Conservation (phyloP, 1,140 invertebrate genomes). For the Drosophila paulistorum region DNA sequence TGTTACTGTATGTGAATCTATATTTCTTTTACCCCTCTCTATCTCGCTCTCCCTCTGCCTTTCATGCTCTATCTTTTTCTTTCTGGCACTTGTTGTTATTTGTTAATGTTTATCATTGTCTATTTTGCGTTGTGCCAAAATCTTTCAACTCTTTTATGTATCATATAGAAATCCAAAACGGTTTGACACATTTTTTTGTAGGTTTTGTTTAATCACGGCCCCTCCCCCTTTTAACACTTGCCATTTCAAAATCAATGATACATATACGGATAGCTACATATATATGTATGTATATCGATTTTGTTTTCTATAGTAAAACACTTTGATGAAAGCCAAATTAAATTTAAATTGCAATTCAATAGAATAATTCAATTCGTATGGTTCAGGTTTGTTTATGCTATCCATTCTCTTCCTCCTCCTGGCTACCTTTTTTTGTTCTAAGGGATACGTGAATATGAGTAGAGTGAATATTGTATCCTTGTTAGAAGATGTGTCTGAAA, state of each 20-base stretch:
- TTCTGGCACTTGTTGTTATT: conserved; percentile 38
- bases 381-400: background rate
- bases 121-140: conserved; percentile 69
- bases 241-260: background rate
- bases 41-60: background rate
- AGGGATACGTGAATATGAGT: too few relatives aligned
- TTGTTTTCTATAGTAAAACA: background rate
- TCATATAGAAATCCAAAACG: conserved; percentile 72
- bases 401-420: too few relatives aligned
- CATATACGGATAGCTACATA: background rate
- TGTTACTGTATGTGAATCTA: conserved; percentile 6
- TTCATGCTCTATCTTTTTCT: conserved; percentile 11
- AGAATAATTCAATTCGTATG: background rate
- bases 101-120: conserved; percentile 33
- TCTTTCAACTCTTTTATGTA: conserved; percentile 65
- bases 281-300: background rate
- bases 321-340: too few relatives aligned
- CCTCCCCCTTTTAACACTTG: background rate
- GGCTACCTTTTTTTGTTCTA: too few relatives aligned
- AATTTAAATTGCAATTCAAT: conserved; percentile 3
- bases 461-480: too few relatives aligned
- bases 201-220: background rate
- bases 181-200: conserved; percentile 64
- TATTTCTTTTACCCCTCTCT: background rate
- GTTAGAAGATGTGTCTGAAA: too few relatives aligned